Conservation (phyloP, 2,888 invertebrate species). For the Eristalis arbustorum region DNA sequence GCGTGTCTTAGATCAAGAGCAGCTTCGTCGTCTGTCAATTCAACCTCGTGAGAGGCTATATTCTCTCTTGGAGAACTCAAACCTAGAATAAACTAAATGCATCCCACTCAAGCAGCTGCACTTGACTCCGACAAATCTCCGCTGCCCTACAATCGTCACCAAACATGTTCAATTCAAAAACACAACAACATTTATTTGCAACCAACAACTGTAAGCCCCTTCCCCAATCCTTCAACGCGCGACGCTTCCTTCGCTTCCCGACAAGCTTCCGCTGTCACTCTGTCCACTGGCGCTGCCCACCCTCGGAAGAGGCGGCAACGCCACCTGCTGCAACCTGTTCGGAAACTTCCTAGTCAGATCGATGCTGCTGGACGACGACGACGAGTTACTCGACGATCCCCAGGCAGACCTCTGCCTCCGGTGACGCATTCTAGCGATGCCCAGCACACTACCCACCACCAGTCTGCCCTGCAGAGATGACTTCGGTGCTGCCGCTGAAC, state of each 20-base stretch:
- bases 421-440: conserved; percentile 72
- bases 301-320: conserved; percentile 25
- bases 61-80: too few relatives aligned
- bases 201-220: background rate
- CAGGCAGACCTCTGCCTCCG: conserved; percentile 47
- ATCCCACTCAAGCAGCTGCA: too few relatives aligned
- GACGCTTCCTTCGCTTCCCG: conserved; percentile 2
- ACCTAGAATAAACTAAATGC: too few relatives aligned
- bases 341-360: conserved; percentile 39
- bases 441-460: conserved; percentile 75
- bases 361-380: conserved; percentile 50
- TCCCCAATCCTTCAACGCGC: background rate
- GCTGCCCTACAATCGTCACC: too few relatives aligned
- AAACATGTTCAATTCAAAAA: background rate
- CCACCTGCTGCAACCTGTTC: conserved; percentile 20
- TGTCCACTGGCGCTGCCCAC: background rate
- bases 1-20: too few relatives aligned
- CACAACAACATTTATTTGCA: background rate
- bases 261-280: background rate
- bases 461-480: conserved; percentile 72
- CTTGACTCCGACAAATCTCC: too few relatives aligned
- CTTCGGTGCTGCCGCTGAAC: conserved; percentile 25
- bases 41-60: too few relatives aligned
- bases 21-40: too few relatives aligned
- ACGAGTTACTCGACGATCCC: conserved; percentile 36